Percentiles rank a stretch among this genome's conserved stretches.
Conservation (phyloP, 2,888 invertebrate genomes). For the Prenolepis imparis region DNA sequence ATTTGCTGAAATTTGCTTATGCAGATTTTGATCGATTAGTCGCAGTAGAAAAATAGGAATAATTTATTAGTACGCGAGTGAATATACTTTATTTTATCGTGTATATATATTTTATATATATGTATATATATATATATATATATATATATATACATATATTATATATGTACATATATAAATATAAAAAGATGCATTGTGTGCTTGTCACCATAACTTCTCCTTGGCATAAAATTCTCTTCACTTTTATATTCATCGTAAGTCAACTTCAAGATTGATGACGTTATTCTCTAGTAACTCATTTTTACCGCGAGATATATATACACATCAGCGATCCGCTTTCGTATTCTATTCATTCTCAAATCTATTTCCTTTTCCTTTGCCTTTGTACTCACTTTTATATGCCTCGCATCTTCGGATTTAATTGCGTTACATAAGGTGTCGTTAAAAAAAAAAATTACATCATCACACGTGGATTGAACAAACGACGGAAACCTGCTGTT, state of each 20-base stretch:
- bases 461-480: slow-evolving; percentile 21
- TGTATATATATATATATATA: not conserved
- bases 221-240: slow-evolving; percentile 1
- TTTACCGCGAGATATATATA: not conserved
- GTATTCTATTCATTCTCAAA: slow-evolving; percentile 19
- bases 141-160: no score
- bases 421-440: slow-evolving; percentile 21
- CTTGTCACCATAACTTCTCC: not conserved
- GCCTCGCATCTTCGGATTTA: slow-evolving; percentile 23
- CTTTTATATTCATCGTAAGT: not conserved
- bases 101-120: not conserved
- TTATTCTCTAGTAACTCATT: slow-evolving; percentile 4
- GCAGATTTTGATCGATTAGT: not conserved
- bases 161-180: not conserved
- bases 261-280: slow-evolving; percentile 2
- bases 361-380: not conserved
- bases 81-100: not conserved
- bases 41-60: not conserved
- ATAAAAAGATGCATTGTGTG: not conserved
- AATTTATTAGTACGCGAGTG: not conserved
- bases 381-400: slow-evolving; percentile 10
- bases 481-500: slow-evolving; percentile 61
- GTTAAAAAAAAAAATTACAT: slow-evolving; percentile 37
- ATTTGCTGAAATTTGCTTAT: slow-evolving; percentile 2
- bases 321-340: not conserved